Conservation (phyloP, 30 jellyfish, hydroid and myxozoan species). For the Clytia hemisphaerica region DNA sequence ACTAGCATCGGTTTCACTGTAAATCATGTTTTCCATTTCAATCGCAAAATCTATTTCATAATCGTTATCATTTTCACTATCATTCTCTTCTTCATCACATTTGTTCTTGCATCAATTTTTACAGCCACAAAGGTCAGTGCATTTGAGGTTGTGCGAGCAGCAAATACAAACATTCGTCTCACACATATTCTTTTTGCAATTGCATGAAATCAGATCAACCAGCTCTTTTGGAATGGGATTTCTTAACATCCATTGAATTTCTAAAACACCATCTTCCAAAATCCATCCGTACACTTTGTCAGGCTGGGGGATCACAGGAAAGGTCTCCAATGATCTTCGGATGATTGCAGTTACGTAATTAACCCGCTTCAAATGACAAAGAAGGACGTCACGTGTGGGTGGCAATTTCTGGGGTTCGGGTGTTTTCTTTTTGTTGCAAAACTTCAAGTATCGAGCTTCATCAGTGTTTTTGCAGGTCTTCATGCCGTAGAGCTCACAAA, state of each 20-base stretch:
- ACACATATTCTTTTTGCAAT: constrained; percentile 25
- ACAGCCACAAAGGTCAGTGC: constrained; percentile 17
- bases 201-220: constrained; percentile 10
- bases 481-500: constrained; percentile 27
- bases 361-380: constrained; percentile 29
- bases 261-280: background rate
- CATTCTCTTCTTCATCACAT: constrained; percentile 18
- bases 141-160: constrained; percentile 13
- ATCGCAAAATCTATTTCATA: constrained; percentile 6
- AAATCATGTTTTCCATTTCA: too few species aligned
- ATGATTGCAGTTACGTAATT: constrained; percentile 25
- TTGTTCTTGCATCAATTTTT: constrained; percentile 1
- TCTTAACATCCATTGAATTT: constrained; percentile 16
- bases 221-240: constrained; percentile 36
- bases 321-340: constrained; percentile 22
- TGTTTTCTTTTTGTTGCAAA: too few species aligned
- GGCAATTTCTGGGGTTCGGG: constrained; percentile 50
- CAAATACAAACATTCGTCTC: constrained; percentile 17
- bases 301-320: constrained; percentile 32
- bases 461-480: constrained; percentile 24
- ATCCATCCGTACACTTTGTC: constrained; percentile 36
- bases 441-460: constrained; percentile 6
- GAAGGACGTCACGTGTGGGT: too few species aligned
- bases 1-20: too few species aligned
- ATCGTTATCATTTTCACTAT: background rate